Percentiles rank a stretch among this genome's conserved stretches.
These are phyloP conservation scores for Vireo griseus DNA, from an alignment of 2,797 vertebrate species.

Conservation along the genomic window DNA sequence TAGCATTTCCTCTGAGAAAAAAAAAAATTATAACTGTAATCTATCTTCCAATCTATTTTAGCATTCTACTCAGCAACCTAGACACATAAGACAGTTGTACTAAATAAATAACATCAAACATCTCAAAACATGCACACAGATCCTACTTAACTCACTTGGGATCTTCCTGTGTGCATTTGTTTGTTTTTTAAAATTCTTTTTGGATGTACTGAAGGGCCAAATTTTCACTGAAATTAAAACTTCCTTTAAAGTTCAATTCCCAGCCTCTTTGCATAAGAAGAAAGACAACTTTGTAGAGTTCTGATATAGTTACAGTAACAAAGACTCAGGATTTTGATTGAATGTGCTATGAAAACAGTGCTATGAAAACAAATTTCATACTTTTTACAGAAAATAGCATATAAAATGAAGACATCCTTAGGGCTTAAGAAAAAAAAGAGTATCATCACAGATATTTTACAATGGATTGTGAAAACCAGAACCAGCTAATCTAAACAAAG, in stretches of 20 bases:
- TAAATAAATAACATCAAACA: background rate
- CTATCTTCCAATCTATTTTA: background rate
- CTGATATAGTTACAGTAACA: background rate
- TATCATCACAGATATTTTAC: background rate
- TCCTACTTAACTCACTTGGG: background rate
- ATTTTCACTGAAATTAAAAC: background rate
- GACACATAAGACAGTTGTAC: background rate
- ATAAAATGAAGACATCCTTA: background rate
- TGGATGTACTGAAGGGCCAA: background rate
- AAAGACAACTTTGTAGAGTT: background rate
- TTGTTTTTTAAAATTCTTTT: background rate
- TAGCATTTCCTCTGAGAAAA: slow-evolving; percentile 90
- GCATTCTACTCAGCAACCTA: background rate
- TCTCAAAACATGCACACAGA: background rate
- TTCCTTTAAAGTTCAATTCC: background rate
- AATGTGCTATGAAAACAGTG: background rate
- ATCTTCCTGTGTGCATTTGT: background rate
- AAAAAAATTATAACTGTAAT: background rate
- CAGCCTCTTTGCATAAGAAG: background rate
- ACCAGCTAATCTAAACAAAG: background rate
- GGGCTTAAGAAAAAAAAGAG: background rate
- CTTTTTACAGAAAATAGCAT: background rate
- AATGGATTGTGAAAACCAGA: background rate
- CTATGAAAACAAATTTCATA: background rate
- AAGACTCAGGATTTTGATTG: background rate